Evolutionary conservation across 2,797 vertebrate genomes (phyloP).

Genomic region (Decapterus maruadsi): DNA sequence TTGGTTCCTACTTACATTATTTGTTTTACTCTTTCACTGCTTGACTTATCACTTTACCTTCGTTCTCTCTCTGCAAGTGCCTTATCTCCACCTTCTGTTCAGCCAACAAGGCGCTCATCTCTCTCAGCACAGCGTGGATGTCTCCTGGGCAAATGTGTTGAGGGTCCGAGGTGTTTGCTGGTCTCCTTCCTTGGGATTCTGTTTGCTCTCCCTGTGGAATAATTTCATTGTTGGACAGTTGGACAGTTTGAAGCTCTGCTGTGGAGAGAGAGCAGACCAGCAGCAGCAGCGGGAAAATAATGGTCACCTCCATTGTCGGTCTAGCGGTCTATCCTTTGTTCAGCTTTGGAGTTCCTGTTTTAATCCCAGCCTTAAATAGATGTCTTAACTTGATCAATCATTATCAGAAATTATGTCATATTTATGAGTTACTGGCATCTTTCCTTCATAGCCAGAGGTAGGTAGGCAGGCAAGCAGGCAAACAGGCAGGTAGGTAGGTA

Average conservation of each 20-base stretch:
- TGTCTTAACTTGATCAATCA: constrained; percentile 11
- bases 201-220: constrained; percentile 2
- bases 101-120: constrained; percentile 45
- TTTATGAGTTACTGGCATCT: too few relatives aligned
- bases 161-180: not conserved
- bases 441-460: too few relatives aligned
- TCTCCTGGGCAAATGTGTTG: constrained; percentile 13
- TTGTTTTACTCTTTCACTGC: not conserved
- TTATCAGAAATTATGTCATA: too few relatives aligned
- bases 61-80: constrained; percentile 35
- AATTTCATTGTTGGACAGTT: constrained; percentile 27
- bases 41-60: constrained; percentile 33
- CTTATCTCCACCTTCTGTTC: constrained; percentile 46
- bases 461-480: too few relatives aligned
- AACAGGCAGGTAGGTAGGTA: too few relatives aligned
- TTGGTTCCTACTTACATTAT: not conserved
- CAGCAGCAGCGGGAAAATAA: constrained; percentile 43
- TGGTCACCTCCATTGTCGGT: constrained; percentile 24
- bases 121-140: constrained; percentile 53
- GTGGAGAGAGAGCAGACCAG: constrained; percentile 33
- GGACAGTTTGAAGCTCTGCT: constrained; percentile 1
- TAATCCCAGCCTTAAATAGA: constrained; percentile 30
- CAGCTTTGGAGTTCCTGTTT: not conserved
- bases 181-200: not conserved
- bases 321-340: not conserved